Conservation (phyloP, 2,113 vertebrate species). For the Deroptyus accipitrinus region DNA sequence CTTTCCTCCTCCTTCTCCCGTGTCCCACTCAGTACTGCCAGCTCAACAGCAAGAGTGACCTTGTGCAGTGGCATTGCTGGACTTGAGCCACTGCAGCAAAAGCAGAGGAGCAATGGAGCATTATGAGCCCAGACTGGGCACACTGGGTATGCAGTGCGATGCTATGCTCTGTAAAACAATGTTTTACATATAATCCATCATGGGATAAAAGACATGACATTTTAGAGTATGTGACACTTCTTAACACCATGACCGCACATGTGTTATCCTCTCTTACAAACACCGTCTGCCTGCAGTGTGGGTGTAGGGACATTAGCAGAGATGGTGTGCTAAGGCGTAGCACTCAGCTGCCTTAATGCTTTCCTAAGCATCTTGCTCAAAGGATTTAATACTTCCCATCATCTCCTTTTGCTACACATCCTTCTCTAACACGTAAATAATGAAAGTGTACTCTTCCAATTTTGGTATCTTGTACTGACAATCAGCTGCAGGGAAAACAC, state of each 20-base stretch:
- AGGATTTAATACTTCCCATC: background rate
- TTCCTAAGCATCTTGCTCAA: background rate
- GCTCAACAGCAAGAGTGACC: background rate
- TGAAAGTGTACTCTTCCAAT: background rate
- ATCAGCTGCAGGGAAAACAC: background rate
- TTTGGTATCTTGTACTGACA: background rate
- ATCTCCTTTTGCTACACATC: background rate
- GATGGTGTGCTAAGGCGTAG: background rate
- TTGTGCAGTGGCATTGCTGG: background rate
- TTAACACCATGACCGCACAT: fast-evolving
- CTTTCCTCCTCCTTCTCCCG: background rate
- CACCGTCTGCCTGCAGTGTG: background rate
- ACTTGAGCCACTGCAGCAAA: fast-evolving
- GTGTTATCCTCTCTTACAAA: background rate
- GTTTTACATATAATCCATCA: background rate
- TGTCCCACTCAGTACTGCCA: background rate
- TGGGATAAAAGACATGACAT: background rate
- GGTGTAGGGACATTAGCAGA: background rate
- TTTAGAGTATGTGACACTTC: background rate
- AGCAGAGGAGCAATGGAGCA: background rate
- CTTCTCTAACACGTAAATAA: background rate
- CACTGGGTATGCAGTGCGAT: background rate
- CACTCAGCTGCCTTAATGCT: background rate
- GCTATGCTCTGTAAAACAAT: fast-evolving
- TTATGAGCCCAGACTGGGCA: background rate